A percentile compares a stretch with the other conserved stretches of the same genome.
These are phyloP conservation scores for Panorpa germanica DNA, from an alignment of 2,888 invertebrate species.

Conservation along the genomic window DNA sequence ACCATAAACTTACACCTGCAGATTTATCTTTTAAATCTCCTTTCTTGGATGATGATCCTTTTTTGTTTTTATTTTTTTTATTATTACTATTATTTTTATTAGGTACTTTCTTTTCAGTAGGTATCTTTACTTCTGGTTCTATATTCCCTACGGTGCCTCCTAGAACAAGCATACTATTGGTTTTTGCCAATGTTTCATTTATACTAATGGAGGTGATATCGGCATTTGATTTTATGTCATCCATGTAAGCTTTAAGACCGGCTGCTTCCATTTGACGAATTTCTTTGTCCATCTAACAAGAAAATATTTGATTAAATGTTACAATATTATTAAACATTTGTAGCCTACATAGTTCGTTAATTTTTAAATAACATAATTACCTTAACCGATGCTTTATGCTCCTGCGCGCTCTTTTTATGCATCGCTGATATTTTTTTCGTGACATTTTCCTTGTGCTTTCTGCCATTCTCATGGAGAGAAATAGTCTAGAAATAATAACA, in stretches of 20 bases:
- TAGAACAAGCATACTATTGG: conserved; percentile 5
- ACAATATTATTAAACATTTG: no score
- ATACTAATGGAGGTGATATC: conserved; percentile 40
- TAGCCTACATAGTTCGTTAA: no score
- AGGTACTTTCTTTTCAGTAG: conserved; percentile 15
- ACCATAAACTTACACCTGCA: no score
- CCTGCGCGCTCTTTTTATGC: conserved; percentile 63
- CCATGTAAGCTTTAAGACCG: conserved; percentile 72
- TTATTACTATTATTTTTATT: conserved; percentile 21
- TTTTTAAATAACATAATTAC: no score
- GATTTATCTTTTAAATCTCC: conserved; percentile 18
- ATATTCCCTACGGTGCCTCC: conserved; percentile 11
- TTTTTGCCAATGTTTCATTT: no score
- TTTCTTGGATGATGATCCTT: conserved; percentile 11
- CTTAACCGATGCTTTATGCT: conserved; percentile 57
- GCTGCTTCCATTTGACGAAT: conserved; percentile 80
- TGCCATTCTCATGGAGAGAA: conserved; percentile 87
- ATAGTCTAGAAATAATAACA: conserved; percentile 46
- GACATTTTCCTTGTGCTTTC: conserved; percentile 82
- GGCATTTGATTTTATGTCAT: conserved; percentile 56
- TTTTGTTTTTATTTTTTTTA: conserved; percentile 15
- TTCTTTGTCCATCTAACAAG: conserved; percentile 58
- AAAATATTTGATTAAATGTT: no score
- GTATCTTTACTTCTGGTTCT: conserved; percentile 17
- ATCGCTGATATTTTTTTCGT: conserved; percentile 69